These are phyloP conservation scores for Autographa pulchrina DNA, from an alignment of 2,888 invertebrate species.

Conservation along the genomic window DNA sequence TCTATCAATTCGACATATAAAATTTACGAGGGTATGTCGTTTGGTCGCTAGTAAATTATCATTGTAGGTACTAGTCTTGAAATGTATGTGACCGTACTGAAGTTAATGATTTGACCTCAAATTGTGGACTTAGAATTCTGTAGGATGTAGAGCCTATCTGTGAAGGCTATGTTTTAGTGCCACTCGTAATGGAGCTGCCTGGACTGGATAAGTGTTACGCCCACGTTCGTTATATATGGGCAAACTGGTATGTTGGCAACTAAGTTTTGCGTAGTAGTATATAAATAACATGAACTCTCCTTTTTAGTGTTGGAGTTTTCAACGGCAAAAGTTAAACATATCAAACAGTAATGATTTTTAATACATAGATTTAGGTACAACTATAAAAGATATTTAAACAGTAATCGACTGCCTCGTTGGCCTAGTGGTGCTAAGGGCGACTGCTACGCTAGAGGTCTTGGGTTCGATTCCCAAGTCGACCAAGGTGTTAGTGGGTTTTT, in stretches of 20 bases:
- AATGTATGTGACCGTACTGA: background rate
- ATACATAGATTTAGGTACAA: too few species aligned
- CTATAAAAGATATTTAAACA: too few species aligned
- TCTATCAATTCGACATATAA: conserved; percentile 58
- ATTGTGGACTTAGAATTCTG: background rate
- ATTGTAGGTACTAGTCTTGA: conserved; percentile 15
- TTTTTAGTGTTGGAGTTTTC: too few species aligned
- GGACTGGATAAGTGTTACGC: background rate
- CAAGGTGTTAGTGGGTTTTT: too few species aligned
- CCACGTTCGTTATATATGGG: background rate
- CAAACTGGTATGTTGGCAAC: background rate
- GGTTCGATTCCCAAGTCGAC: too few species aligned
- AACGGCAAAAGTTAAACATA: too few species aligned
- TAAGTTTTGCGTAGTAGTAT: too few species aligned
- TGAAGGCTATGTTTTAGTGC: background rate
- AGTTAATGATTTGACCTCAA: conserved; percentile 18
- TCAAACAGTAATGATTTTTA: too few species aligned
- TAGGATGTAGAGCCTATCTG: background rate
- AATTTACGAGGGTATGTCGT: conserved; percentile 46
- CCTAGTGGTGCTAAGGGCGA: too few species aligned
- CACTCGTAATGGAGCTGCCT: background rate
- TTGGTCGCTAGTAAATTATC: conserved; percentile 31
- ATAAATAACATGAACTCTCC: too few species aligned
- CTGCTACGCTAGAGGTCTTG: too few species aligned
- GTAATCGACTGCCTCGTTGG: too few species aligned